Percentiles rank a stretch among this genome's conserved stretches.
These are phyloP conservation scores for Synaphobranchus kaupii DNA, from an alignment of 2,797 vertebrate genomes.

Conservation along the genomic window DNA sequence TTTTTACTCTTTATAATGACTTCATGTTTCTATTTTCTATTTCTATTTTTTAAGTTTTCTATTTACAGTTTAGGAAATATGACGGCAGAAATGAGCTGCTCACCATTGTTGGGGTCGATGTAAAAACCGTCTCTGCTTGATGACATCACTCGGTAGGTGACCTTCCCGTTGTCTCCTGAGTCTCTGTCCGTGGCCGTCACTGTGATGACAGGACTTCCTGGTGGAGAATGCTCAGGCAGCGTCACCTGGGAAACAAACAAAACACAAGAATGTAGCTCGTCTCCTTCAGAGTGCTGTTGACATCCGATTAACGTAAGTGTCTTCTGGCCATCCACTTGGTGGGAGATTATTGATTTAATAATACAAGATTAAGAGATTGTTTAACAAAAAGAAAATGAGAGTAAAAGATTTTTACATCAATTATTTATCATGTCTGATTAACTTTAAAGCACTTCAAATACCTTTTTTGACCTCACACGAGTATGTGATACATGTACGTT, in stretches of 20 bases:
- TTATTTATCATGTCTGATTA: too few species aligned
- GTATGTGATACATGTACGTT: too few species aligned
- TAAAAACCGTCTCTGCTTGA: conserved; percentile 78
- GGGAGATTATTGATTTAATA: neutral
- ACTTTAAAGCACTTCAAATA: too few species aligned
- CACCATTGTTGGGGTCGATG: conserved; percentile 91
- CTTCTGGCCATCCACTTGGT: too few species aligned
- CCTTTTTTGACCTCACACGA: too few species aligned
- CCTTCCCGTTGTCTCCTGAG: conserved; percentile 85
- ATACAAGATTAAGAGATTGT: neutral
- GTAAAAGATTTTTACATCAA: too few species aligned
- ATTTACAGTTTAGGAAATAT: neutral
- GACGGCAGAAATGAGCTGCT: neutral
- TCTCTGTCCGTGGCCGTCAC: conserved; percentile 90
- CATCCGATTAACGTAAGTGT: neutral
- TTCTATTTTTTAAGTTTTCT: too few species aligned
- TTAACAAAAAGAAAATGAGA: neutral
- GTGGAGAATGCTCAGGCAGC: conserved; percentile 83
- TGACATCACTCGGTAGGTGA: conserved; percentile 85
- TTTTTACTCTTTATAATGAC: too few species aligned
- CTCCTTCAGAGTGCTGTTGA: neutral
- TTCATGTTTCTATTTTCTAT: too few species aligned
- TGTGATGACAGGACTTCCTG: conserved; percentile 86
- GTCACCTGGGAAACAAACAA: conserved; percentile 73
- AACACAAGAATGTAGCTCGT: conserved; percentile 4